Base-by-base conservation (phyloP, 2,888 invertebrate genomes). In the Hyposoter didymator region DNA sequence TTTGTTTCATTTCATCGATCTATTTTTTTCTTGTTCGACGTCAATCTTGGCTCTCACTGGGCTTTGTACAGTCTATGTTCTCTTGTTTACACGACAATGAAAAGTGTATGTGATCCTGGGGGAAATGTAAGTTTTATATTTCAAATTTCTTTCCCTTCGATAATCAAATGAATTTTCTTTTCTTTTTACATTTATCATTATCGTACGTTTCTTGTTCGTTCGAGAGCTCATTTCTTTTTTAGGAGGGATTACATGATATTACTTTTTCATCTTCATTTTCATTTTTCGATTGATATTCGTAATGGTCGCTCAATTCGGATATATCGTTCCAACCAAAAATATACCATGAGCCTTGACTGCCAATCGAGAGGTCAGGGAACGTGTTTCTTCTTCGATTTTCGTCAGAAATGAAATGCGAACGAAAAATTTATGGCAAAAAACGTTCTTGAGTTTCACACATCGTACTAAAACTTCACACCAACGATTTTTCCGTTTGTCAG, bases 21-120 rank as follows among this genome's bases (percentile, higher is more conserved):
- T 70, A 32, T 78, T 75, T 59, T 32, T 49, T 14, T 59, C 28
- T 87, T 70, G 82, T 87, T 81, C 87, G 82, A 90, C 88, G 89
- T 92, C 91, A 91, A 91, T 91, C 92, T 92, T 92, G 90, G 88
- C 91, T 92, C 91, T 92, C 91, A 90, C 89, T 90, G 91, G 91
- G 89, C 90, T 91, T 86, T 85, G 66, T 89, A 92, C 93, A 93
- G 93, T 93, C 93, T 93, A 91, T 90, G 88, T 92, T 93, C 93
- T 93, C 93, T 93, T 91, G 89, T 91, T 89, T 90, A 89, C 87
- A 87, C 88, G 87, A 86, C 84, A 82, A 82, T 78, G 59, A 84
- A 84, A 80, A 67, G 70, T 49, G 66, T 49, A 49, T 66, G 49
- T 84, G 80, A 64, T 76, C 52, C 69, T 80, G 74, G 49, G 74